Evolutionary conservation across 2,113 vertebrate species (phyloP), one percentile per base, ranked within the genome.

Genomic region (Engraulis encrasicolus): DNA sequence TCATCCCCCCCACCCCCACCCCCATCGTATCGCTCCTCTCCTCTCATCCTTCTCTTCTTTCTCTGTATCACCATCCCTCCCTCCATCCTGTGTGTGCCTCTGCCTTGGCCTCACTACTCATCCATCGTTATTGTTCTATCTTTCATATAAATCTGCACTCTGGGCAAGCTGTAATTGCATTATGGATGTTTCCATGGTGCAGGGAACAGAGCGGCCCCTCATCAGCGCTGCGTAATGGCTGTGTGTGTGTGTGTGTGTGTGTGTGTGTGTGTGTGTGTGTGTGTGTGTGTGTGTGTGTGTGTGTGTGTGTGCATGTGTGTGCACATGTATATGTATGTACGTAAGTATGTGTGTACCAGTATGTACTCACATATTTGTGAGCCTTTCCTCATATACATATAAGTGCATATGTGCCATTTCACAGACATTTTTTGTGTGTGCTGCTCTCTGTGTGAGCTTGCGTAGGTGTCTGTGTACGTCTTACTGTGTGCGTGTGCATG

Each of bases 141-240:
- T 81, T 83, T 86, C 80, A 66, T 85, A 86, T 85, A 86, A 86
- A 83, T 82, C 82, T 58, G 79, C 86, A 82, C 85, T 87, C 84
- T 89, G 80, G 81, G 31, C 85, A 78, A 78, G 40, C 48, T 88
- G 89, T 94, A 94, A 94, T 93, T 92, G 91, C 89, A 91, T 93
- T 92, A 92, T 87, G 85, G 88, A 81, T 88, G 90, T 90, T 90
- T 91, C 89, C 90, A 89, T 82, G 88, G 87, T 90, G 91, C 87
- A 78, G 78, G 82, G 34, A 74, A 78, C 83, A 87, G 80, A 48
- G 52, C 84, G 87, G n/a, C 90, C 89, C 90, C 85, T 85, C 84
- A 88, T 86, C 89, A 87, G 81, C 50, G 85, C 80, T 83, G 87
- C 37, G 87, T 90, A 91, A 87, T 89, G 90, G 88, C 66, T 71